phyloP scores from a whole-genome alignment of 2,797 vertebrate genomes.

The Lates japonicus region DNA sequence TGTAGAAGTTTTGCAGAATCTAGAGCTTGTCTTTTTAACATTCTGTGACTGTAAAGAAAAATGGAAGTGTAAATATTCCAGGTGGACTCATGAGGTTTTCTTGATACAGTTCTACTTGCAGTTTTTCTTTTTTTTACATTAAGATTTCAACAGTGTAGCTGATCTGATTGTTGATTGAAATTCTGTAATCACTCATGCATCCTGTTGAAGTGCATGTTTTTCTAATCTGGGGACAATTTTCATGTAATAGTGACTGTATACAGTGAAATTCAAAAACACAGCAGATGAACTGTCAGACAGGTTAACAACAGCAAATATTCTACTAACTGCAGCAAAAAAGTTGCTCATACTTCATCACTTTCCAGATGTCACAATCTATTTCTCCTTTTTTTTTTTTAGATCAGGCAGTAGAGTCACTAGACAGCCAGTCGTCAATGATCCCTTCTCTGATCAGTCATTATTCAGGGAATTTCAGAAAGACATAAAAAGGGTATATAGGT shows the following conservation, averaged over 20 bases:
- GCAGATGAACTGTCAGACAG: background rate
- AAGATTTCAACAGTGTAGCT: background rate
- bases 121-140: background rate
- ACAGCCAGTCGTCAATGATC: background rate
- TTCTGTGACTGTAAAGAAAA: background rate
- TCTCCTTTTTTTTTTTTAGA: background rate
- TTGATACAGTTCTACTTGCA: background rate
- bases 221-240: background rate
- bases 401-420: background rate
- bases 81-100: background rate
- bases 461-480: background rate
- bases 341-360: too few species aligned
- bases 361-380: too few species aligned
- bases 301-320: conserved; percentile 1
- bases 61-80: background rate
- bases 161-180: background rate
- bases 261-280: too few species aligned
- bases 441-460: background rate
- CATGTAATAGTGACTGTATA: too few species aligned
- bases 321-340: background rate
- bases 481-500: background rate
- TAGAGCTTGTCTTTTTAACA: background rate
- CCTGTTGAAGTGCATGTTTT: background rate
- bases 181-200: background rate
- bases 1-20: conserved; percentile 1